phyloP scores from a whole-genome alignment of 2,797 vertebrate genomes.

The Gambusia yucatana region DNA sequence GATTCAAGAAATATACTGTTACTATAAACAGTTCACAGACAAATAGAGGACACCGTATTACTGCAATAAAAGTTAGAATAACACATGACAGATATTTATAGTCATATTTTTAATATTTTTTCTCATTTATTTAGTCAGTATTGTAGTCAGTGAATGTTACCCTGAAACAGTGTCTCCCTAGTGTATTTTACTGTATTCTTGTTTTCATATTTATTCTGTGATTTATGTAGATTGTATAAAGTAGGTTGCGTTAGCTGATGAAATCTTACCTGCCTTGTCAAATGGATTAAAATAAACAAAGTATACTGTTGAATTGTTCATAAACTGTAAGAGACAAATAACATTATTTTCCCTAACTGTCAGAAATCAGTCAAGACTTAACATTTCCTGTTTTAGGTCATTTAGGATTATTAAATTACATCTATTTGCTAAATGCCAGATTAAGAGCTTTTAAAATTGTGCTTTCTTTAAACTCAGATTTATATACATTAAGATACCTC shows the following conservation, averaged over 20 bases:
- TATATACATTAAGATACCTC: not conserved
- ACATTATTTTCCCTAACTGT: not conserved
- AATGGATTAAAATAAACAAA: constrained; percentile 2
- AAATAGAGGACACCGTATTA: not conserved
- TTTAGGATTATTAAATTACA: not conserved
- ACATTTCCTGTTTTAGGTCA: not conserved
- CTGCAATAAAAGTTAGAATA: not conserved
- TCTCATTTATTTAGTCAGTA: not conserved
- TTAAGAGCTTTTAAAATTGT: not conserved
- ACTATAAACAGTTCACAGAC: not conserved
- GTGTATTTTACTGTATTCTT: constrained; percentile 4
- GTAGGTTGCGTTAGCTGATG: not conserved
- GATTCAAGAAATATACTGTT: not conserved
- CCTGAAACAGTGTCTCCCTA: not conserved
- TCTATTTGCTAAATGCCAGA: not conserved
- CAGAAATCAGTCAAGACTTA: not conserved
- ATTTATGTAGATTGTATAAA: not conserved
- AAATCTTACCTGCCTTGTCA: not conserved
- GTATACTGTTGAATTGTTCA: not conserved
- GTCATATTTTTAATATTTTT: not conserved
- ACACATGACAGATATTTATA: not conserved
- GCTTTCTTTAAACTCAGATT: not conserved
- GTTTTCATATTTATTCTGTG: constrained; percentile 22
- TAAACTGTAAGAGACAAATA: not conserved
- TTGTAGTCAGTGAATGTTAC: not conserved